Conservation (phyloP, 2,888 invertebrate species). For the Trichacis sp. region DNA sequence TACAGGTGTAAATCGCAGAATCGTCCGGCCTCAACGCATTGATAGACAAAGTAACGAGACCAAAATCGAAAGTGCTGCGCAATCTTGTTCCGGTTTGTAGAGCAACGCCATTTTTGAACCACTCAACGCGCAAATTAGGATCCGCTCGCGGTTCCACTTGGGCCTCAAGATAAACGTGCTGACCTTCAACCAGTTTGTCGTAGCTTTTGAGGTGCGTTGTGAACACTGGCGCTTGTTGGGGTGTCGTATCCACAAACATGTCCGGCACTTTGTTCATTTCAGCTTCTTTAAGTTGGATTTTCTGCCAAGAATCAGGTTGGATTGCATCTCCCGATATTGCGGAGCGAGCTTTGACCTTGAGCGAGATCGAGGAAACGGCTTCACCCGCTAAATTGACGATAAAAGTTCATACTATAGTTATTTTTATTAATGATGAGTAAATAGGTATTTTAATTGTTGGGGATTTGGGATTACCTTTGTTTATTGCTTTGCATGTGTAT, state of each 20-base stretch:
- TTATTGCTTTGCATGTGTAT: slow-evolving; percentile 94
- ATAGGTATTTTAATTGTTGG: too few relatives aligned
- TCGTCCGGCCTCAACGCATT: slow-evolving; percentile 90
- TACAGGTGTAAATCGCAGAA: slow-evolving; percentile 95
- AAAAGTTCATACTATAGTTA: too few relatives aligned
- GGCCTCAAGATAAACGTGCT: slow-evolving; percentile 88
- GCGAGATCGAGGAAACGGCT: slow-evolving; percentile 90
- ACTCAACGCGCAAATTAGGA: slow-evolving; percentile 88
- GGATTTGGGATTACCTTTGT: slow-evolving; percentile 75
- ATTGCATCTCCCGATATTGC: slow-evolving; percentile 86
- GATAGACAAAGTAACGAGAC: slow-evolving; percentile 91
- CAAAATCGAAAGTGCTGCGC: slow-evolving; percentile 96
- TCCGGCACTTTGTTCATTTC: slow-evolving; percentile 91
- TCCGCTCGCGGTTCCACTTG: slow-evolving; percentile 92
- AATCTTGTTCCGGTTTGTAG: slow-evolving; percentile 89
- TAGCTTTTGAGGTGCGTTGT: slow-evolving; percentile 89
- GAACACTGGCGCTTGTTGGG: slow-evolving; percentile 94
- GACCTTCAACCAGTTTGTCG: slow-evolving; percentile 87
- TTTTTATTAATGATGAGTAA: too few relatives aligned
- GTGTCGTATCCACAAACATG: slow-evolving; percentile 86
- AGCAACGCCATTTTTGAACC: slow-evolving; percentile 92
- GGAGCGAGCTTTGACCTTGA: slow-evolving; percentile 87
- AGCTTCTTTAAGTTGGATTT: slow-evolving; percentile 91
- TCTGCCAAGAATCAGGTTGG: slow-evolving; percentile 92
- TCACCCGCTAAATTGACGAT: slow-evolving; percentile 87